Conservation (phyloP, 1,140 invertebrate species). For the Eriocheir sinensis region DNA sequence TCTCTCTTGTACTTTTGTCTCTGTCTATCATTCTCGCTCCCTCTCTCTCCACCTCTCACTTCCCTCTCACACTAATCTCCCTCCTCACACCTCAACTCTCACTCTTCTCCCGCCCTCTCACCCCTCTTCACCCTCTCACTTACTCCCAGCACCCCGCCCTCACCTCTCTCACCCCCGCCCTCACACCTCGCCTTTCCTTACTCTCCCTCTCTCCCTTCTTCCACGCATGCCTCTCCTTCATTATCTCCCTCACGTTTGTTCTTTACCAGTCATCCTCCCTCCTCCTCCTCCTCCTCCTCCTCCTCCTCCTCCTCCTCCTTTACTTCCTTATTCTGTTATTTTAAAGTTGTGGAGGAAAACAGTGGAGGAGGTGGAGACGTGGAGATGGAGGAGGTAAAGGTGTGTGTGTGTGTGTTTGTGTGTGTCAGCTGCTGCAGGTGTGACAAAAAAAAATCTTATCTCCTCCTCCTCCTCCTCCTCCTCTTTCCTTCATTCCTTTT, state of each 20-base stretch:
- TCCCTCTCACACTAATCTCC: background rate
- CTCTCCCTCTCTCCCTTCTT: background rate
- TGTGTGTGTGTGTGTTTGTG: background rate
- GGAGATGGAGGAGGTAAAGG: background rate
- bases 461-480: too few relatives aligned
- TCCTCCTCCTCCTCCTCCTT: background rate
- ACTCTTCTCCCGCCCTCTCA: background rate
- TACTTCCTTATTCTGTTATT: too few relatives aligned
- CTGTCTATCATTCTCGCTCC: background rate
- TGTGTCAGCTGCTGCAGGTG: too few relatives aligned
- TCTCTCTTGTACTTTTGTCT: too few relatives aligned
- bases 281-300: background rate
- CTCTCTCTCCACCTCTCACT: background rate
- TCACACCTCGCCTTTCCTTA: background rate
- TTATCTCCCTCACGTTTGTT: background rate
- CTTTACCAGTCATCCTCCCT: background rate
- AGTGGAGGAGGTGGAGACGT: background rate
- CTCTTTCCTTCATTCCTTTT: too few relatives aligned
- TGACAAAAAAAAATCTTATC: too few relatives aligned
- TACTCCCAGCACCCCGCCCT: background rate
- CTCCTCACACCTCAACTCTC: background rate
- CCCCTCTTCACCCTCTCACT: background rate
- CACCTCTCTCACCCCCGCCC: background rate
- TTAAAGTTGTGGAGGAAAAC: background rate
- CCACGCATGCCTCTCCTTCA: background rate